Conservation (phyloP, 2,888 invertebrate genomes). For the Drosophila helvetica region DNA sequence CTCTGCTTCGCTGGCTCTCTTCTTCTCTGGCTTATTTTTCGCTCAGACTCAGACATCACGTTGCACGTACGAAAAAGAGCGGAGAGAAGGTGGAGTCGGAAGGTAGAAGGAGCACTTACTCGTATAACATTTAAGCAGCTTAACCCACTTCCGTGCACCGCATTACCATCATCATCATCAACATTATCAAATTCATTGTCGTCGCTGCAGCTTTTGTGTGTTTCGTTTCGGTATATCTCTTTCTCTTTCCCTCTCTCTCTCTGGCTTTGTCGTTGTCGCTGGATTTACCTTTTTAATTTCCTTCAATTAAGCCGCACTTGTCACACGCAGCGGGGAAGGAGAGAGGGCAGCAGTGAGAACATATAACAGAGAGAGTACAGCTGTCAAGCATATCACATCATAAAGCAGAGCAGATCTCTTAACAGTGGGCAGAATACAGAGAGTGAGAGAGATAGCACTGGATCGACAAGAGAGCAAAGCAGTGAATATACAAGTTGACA, state of each 20-base stretch:
- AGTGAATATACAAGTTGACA: too few species aligned
- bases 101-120: conserved; percentile 16
- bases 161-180: conserved; percentile 69
- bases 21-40: background rate
- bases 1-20: conserved; percentile 3
- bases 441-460: background rate
- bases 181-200: conserved; percentile 55
- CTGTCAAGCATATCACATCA: background rate
- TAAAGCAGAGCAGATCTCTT: background rate
- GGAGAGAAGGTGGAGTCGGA: conserved; percentile 20
- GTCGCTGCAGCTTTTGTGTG: conserved; percentile 27
- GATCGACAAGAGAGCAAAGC: background rate
- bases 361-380: background rate
- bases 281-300: conserved; percentile 66
- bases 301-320: conserved; percentile 76
- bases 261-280: conserved; percentile 3
- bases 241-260: background rate
- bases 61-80: conserved; percentile 64
- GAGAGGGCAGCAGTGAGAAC: conserved; percentile 1
- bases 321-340: conserved; percentile 44
- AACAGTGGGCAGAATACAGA: background rate
- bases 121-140: conserved; percentile 72
- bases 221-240: background rate
- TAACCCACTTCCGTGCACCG: conserved; percentile 76
- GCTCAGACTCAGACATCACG: conserved; percentile 27